Base-by-base conservation (phyloP, 92 coral and sea anemone species). In the Palythoa heliodiscus region DNA sequence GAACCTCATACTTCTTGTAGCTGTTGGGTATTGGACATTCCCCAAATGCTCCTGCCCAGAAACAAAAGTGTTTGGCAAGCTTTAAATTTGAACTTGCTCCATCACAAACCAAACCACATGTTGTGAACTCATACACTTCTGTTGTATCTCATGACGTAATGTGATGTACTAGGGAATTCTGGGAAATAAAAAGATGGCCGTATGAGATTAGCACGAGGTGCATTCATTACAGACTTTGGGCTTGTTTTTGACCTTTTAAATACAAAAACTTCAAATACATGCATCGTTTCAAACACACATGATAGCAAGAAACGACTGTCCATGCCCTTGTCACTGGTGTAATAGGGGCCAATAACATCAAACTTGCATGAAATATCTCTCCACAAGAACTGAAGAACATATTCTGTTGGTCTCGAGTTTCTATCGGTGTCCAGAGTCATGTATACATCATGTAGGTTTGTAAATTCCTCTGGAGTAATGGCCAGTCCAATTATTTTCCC, bases 281-380 rank as follows among this genome's bases (percentile, higher is more conserved):
- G 81, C n/a, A 89, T 84, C 14, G 91, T 89, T 70, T 84, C 77
- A 75, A 89, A 75, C n/a, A 89, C 86, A 88, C 91, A 88, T 53
- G 80, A 77, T 15, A 84, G 82, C 69, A 89, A 76, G 71, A 84
- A 78, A 25, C 82, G 64, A 72, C 86, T 83, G 82, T 89, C 86
- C 89, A 87, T 85, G 20, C 89, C 86, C 25, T 73, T 58, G 25
- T 81, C 89, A 71, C 83, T 77, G 11, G 88, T 80, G 52, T 84
- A 89, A 52, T 89, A 85, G 16, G 92, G 92, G n/a, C 89, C 92
- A 89, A 89, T 73, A 54, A 89, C 83, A 55, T 86, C 83, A 80
- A 77, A 86, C 12, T 43, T 29, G 6, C 87, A 86, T 12, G 87
- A 85, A 20, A 89, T 55, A 52, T 89, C 89, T n/a, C 92, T 85